Evolutionary conservation across 2,888 invertebrate genomes (phyloP), one percentile per base, ranked within the genome.

Genomic region (Tachina grossa): DNA sequence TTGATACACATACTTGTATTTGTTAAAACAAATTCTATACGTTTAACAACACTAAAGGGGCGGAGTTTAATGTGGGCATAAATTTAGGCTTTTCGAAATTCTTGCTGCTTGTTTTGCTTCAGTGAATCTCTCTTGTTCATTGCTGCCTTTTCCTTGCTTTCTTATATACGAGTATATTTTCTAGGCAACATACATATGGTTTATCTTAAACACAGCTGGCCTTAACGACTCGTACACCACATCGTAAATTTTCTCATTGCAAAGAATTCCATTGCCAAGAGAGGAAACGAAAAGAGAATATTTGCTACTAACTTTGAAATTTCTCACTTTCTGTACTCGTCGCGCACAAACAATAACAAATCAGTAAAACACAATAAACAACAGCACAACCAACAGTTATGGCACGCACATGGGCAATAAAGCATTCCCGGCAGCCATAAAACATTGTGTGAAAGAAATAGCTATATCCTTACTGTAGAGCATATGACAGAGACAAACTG

Each of bases 351-450:
- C 47, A 55, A 59, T 55, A 74, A 57, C 13, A 9, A 66, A 61
- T 8, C 59, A 45, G 49, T 22, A 55, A 59, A 31, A 59, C 43
- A 75, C 61, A 84, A 77, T 57, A 65, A 75, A 79, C 59, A 79
- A 74, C 9, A 45, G 31, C 65, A 71, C 41, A 59, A 78, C 55
- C 16, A 83, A 86, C 77, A 78, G 83, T 80, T 81, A 87, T 86
- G 84, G 88, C 87, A 87, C 87, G 66, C 87, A 84, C 84, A 86
- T 88, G 83, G 85, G 91, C 89, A 90, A 93, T 93, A 93, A 93
- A 93, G 90, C 91, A 92, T 92, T 91, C 89, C 89, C 88, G 89
- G 90, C 90, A 90, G 91, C 90, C 91, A 92, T 93, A 93, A 93
- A 93, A 89, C 91, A 93, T 91, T 89, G 90, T 89, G 88, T 65